Evolutionary conservation across 2,797 vertebrate species (phyloP), one percentile per base, ranked within the genome.

Genomic region (Danio jaintianensis): DNA sequence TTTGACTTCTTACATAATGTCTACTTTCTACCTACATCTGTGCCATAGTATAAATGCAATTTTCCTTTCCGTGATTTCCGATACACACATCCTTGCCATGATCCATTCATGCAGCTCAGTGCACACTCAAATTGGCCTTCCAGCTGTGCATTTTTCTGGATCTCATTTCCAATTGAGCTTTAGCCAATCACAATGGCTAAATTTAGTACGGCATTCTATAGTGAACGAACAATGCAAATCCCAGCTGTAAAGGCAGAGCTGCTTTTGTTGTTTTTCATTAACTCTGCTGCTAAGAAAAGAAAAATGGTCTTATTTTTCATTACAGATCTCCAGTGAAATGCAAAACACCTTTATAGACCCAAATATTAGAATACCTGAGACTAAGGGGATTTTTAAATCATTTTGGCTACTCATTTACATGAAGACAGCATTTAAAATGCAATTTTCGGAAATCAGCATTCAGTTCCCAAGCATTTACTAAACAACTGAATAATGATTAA

Each of bases 21-120:
- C 16, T 73, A 40, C 38, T 40, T 18, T 38, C 55, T 12, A 11
- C 42, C 22, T 47, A 40, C 3, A 2, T 6, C 13, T 48, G 0
- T 67, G 70, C 5, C 43, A 48, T 45, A n/a, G 6, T 63, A 58
- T 66, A 79, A 82, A 73, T 50, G 52, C 10, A 78, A 64, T 29
- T 64, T 80, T 80, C 58, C 59, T 70, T 72, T 58, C 47, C 29
- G 8, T 40, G 67, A 56, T 75, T 78, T 78, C 22, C 63, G 61
- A 62, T 42, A 20, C 79, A 67, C 79, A 73, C 53, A 22, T 64
- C 45, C n/a, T 74, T 20, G 55, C 22, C 63, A 56, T 48, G 36
- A 64, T 82, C 62, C 78, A 84, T 80, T 85, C 73, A 71, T 80
- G 53, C 73, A 83, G 64, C 55, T 81, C 70, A 61, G 55, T 53